Evolutionary conservation across 1,140 invertebrate genomes (phyloP).

Genomic region (Drosophila teissieri): DNA sequence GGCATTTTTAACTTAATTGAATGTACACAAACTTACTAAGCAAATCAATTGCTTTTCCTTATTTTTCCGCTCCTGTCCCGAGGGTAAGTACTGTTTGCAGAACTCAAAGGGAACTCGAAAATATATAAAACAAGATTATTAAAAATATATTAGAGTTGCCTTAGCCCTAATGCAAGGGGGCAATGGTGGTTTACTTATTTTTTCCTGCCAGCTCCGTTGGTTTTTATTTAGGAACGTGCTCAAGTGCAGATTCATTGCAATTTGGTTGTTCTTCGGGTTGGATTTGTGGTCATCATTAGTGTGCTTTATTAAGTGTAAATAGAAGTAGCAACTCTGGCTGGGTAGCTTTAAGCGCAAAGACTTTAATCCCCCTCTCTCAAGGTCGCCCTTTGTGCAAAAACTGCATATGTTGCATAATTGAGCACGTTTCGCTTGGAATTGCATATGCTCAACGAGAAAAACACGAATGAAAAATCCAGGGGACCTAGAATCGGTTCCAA

Average conservation of each 20-base stretch:
- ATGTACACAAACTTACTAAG: constrained; percentile 72
- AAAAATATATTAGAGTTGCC: constrained; percentile 78
- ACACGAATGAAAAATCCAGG: constrained; percentile 27
- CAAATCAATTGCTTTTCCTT: constrained; percentile 53
- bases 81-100: constrained; percentile 51
- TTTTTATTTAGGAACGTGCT: constrained; percentile 58
- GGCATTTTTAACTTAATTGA: constrained; percentile 67
- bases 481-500: constrained; percentile 9
- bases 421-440: constrained; percentile 46
- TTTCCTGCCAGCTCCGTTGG: constrained; percentile 12
- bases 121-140: constrained; percentile 62
- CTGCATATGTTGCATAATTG: constrained; percentile 57
- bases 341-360: constrained; percentile 37
- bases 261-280: constrained; percentile 28
- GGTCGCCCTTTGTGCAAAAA: constrained; percentile 48
- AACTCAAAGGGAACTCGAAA: constrained; percentile 39
- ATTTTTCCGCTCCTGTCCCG: constrained; percentile 12
- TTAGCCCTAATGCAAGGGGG: constrained; percentile 44
- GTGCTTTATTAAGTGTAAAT: constrained; percentile 81
- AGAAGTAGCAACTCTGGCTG: constrained; percentile 30
- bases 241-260: constrained; percentile 71
- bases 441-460: constrained; percentile 50
- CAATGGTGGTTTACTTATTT: constrained; percentile 33
- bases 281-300: constrained; percentile 78
- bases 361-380: constrained; percentile 58